phyloP scores from a whole-genome alignment of 2,888 invertebrate species.

The Cataglyphis cursor region DNA sequence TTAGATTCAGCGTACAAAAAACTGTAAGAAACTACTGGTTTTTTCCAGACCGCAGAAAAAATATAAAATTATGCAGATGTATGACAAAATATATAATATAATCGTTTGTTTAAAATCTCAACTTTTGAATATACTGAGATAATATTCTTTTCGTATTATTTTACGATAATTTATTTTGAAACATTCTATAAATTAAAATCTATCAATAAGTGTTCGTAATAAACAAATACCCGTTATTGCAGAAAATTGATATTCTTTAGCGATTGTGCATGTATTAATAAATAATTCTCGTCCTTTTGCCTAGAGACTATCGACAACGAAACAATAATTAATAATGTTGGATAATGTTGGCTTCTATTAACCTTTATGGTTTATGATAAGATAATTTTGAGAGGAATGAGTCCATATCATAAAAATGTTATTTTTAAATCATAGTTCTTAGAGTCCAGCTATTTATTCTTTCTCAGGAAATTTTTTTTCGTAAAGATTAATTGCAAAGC shows the following conservation, averaged over 20 bases:
- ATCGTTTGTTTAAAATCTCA: background rate
- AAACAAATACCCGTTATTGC: background rate
- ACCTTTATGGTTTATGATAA: conserved; percentile 36
- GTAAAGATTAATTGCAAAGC: background rate
- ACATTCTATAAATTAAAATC: background rate
- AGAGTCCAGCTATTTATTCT: background rate
- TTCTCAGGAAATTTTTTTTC: background rate
- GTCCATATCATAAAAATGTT: background rate
- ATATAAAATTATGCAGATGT: too few species aligned
- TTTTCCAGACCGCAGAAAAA: too few species aligned
- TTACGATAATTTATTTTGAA: background rate
- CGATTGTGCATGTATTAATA: background rate
- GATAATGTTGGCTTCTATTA: background rate
- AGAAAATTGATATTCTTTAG: background rate
- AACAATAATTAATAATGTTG: background rate
- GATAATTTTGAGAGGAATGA: conserved; percentile 14
- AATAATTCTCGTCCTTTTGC: background rate
- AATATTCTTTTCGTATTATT: conserved; percentile 16
- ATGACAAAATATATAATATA: background rate
- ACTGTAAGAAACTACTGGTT: too few species aligned
- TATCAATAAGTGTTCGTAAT: background rate
- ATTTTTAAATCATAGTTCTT: conserved; percentile 5
- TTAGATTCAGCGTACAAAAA: too few species aligned
- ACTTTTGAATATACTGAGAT: conserved; percentile 13
- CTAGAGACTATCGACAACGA: background rate